Base-by-base conservation (phyloP, 1,140 invertebrate genomes). In the Berghia stephanieae region DNA sequence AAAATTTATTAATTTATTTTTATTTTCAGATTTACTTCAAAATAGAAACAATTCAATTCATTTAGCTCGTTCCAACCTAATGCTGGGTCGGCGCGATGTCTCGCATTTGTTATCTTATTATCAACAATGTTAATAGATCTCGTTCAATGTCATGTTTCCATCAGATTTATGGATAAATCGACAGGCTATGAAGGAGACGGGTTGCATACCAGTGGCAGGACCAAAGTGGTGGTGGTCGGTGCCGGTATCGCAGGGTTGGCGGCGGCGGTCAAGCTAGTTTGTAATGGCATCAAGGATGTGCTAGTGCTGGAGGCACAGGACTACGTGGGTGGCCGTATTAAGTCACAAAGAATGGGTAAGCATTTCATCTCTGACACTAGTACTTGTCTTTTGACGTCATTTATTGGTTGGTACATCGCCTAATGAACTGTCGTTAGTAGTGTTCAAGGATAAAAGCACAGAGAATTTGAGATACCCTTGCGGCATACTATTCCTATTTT, bases 251-350 rank as follows among this genome's bases (percentile, higher is more conserved):
- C 71, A 5, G 71, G 71, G 31, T 46, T 73, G 3, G 57, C 46
- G 21, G 71, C 71, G 2, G 71, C 71, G 27, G 46, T 42, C 49
- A 43, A 24, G 71, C 49, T 73, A 21, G n/a, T 52, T 24, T 43
- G 57, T 18, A 55, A 57, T 38, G 71, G 71, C 27, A 21, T 73
- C 10, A 27, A 38, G 3, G 71, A 73, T n/a, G 49, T 57, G 13
- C 5, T 60, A 13, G 24, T 73, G 1, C 49, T 73, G 27, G 71
- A 73, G 36, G 71, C 71, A 3, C 71, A 73, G 71, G 36, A 73
- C 71, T 73, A 73, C 71, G 24, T 73, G 3, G 71, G 71, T 31
- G 71, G 71, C 2, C 46, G 71, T 10, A 36, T 73, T 36, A 73
- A 73, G 31, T 46, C 44, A 3, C 46, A 55, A 24, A 36, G 55